Conservation (phyloP, 2,113 vertebrate species). For the Gobius niger region DNA sequence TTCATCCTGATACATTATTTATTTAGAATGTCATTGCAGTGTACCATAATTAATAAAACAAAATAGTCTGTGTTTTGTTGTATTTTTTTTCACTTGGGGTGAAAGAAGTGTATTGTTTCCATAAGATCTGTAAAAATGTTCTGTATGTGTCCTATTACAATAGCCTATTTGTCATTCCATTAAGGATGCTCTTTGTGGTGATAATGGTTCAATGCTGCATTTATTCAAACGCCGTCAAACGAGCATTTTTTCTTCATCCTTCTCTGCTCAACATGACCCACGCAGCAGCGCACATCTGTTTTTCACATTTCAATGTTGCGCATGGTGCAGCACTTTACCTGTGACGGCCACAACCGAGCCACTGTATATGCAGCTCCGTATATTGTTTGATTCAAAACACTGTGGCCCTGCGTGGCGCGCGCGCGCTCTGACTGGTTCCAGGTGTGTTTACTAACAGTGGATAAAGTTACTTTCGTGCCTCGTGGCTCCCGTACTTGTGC, state of each 20-base stretch:
- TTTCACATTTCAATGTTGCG: constrained; percentile 77
- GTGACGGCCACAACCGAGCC: constrained; percentile 29
- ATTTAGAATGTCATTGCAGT: background rate
- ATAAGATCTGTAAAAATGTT: too few relatives aligned
- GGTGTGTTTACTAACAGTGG: background rate
- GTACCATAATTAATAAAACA: too few relatives aligned
- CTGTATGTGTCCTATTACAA: background rate
- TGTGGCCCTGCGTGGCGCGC: background rate
- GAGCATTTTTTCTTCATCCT: constrained; percentile 4
- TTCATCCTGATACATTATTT: constrained; percentile 61
- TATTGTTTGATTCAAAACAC: background rate
- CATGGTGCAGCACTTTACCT: constrained; percentile 44
- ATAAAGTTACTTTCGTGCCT: constrained; percentile 18
- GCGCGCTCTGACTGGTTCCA: background rate
- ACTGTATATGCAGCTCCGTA: constrained; percentile 6
- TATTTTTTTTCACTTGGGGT: too few relatives aligned
- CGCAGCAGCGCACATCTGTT: constrained; percentile 86
- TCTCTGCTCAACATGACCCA: constrained; percentile 87
- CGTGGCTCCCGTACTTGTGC: constrained; percentile 32
- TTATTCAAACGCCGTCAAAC: too few relatives aligned
- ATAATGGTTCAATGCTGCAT: too few relatives aligned
- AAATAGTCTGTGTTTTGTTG: too few relatives aligned
- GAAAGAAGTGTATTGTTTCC: background rate
- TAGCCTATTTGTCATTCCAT: background rate
- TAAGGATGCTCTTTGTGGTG: background rate